These are phyloP conservation scores for Latheticus oryzae DNA, from an alignment of 2,888 invertebrate genomes.

Conservation along the genomic window DNA sequence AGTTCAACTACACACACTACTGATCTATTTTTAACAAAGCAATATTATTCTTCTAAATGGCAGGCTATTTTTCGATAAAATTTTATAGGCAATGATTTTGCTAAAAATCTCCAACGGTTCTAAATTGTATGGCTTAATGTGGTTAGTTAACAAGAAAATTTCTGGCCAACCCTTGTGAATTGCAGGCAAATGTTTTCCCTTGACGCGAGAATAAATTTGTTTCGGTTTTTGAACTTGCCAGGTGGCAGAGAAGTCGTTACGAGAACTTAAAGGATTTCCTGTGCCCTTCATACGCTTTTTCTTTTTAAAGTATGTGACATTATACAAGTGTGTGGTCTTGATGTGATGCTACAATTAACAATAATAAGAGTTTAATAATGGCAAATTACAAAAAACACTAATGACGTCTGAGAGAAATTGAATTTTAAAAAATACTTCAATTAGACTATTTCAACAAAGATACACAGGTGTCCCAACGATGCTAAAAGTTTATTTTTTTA, in stretches of 20 bases:
- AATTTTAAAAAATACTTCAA: too few relatives aligned
- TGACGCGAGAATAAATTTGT: conserved; percentile 60
- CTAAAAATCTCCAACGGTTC: neutral
- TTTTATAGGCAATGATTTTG: too few relatives aligned
- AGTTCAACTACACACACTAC: conserved; percentile 5
- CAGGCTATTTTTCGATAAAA: too few relatives aligned
- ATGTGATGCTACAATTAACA: neutral
- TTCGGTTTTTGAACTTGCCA: conserved; percentile 60
- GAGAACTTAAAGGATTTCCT: conserved; percentile 47
- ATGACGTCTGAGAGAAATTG: too few relatives aligned
- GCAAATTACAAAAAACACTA: too few relatives aligned
- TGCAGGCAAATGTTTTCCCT: conserved; percentile 55
- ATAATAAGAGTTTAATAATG: too few relatives aligned
- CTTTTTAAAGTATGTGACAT: conserved; percentile 17
- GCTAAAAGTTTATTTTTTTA: too few relatives aligned
- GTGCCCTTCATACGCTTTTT: conserved; percentile 40
- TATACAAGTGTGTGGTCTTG: conserved; percentile 2
- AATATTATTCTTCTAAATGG: neutral
- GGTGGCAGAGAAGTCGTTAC: conserved; percentile 58
- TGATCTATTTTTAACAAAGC: too few relatives aligned
- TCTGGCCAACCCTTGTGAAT: conserved; percentile 55
- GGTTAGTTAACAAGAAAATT: conserved; percentile 29
- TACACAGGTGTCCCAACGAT: too few relatives aligned
- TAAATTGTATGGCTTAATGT: conserved; percentile 17
- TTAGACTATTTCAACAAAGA: too few relatives aligned